A percentile compares a stretch with the other conserved stretches of the same genome.
Conservation (phyloP, 2,888 invertebrate genomes). For the Agrotis segetum region DNA sequence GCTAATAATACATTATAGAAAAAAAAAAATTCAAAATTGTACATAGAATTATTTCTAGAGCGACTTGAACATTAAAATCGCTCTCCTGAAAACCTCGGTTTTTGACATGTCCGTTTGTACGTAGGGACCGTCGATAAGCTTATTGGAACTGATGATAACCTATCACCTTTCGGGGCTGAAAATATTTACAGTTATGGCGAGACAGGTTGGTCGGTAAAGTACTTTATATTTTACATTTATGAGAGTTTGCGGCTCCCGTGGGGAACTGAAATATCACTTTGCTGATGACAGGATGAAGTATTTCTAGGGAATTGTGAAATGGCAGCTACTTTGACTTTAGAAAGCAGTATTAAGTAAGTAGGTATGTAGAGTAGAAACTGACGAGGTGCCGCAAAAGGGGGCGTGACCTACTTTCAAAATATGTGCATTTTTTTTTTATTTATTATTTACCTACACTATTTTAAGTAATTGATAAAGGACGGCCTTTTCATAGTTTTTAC, state of each 20-base stretch:
- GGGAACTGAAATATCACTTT: neutral
- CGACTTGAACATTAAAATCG: too few relatives aligned
- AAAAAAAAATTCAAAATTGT: too few relatives aligned
- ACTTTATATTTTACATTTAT: neutral
- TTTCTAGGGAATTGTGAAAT: neutral
- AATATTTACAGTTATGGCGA: neutral
- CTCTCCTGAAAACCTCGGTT: too few relatives aligned
- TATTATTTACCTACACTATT: too few relatives aligned
- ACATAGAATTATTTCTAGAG: too few relatives aligned
- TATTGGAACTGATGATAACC: conserved; percentile 17
- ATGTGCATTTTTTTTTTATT: too few relatives aligned
- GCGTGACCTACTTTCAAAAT: too few relatives aligned
- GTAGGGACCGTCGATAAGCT: too few relatives aligned
- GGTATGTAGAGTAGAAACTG: neutral
- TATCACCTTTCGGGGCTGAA: conserved; percentile 7
- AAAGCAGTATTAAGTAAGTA: neutral
- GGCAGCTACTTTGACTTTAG: neutral
- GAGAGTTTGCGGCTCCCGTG: neutral
- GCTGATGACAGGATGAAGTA: neutral
- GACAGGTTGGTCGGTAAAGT: neutral
- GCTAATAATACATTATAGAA: too few relatives aligned
- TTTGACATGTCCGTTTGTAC: too few relatives aligned
- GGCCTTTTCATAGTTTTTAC: neutral
- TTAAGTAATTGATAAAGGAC: neutral
- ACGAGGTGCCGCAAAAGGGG: neutral